phyloP scores from a whole-genome alignment of 2,888 invertebrate genomes.

The Platycheirus rosarum region DNA sequence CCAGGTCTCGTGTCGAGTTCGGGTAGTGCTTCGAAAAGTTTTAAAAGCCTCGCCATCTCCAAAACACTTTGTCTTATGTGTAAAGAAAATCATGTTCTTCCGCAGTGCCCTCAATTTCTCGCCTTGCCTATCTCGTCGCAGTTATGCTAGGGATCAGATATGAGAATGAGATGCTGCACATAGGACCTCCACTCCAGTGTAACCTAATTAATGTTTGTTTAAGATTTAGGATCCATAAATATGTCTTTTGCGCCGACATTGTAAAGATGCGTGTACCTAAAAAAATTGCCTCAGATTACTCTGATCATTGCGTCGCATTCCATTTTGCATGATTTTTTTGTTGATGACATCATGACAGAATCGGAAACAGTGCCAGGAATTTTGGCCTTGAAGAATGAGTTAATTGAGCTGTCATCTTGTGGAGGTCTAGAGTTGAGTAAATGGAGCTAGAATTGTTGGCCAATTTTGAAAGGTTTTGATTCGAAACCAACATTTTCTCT shows the following conservation, averaged over 20 bases:
- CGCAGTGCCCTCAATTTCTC: too few relatives aligned
- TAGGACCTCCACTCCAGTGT: neutral
- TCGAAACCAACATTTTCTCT: constrained; percentile 8
- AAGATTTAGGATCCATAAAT: neutral
- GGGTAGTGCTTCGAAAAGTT: too few relatives aligned
- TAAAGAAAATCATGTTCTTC: too few relatives aligned
- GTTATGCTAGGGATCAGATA: constrained; percentile 14
- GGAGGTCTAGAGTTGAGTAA: constrained; percentile 16
- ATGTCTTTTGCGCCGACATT: constrained; percentile 4
- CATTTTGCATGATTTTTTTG: constrained; percentile 11
- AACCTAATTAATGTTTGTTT: constrained; percentile 5
- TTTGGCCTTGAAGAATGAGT: neutral
- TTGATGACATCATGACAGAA: constrained; percentile 10
- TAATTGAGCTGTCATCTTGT: constrained; percentile 11
- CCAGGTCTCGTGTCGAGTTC: too few relatives aligned
- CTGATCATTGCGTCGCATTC: constrained; percentile 5
- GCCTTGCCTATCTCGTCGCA: constrained; percentile 26
- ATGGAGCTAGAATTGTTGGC: constrained; percentile 45
- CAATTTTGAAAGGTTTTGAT: neutral
- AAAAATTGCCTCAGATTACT: constrained; percentile 9
- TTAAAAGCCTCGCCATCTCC: too few relatives aligned
- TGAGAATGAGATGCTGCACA: neutral
- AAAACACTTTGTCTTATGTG: too few relatives aligned
- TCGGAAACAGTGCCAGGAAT: constrained; percentile 5
- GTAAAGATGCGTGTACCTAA: constrained; percentile 14